Evolutionary conservation across 2,888 invertebrate species (phyloP), one percentile per base, ranked within the genome.

Genomic region (Parasteatoda lunata): DNA sequence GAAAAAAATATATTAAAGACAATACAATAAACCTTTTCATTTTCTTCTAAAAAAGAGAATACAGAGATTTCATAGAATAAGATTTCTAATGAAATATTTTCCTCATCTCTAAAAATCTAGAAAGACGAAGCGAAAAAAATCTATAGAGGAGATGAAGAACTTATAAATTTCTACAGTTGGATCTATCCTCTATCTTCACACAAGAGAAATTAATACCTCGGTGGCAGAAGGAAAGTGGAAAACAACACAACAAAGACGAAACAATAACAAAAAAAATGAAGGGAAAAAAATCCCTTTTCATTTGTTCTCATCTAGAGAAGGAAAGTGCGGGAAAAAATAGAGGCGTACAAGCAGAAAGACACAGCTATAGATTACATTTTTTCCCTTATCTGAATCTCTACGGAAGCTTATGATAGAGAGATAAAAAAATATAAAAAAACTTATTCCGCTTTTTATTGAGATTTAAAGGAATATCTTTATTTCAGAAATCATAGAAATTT

Each of bases 171-270:
- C 70, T 70, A 47, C 45, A 45, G 70, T n/a, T 48, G 47, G 48
- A 70, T 70, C n/a, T 45, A 45, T 70, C 70, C 48, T 48, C 47
- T 7, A 45, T 9, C 66, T 66, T 8, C 66, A 64, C 48, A 66
- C 8, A 45, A 77, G 15, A 66, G 77, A 77, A 72, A 77, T 77
- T 77, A 77, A 77, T 77, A 77, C 77, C 66, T 68, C 77, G n/a
- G 70, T 48, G 47, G 48, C 68, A 15, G n/a, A 45, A 51, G 48
- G 48, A 70, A 48, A 70, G 48, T 8, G 70, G 47, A 54, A 54
- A 54, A 54, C 54, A 54, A 54, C 13, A 54, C 5, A 54, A 54
- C 54, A 72, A 52, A 8, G 15, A 13, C n/a, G 9, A 49, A 69
- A 69, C 11, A 69, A 69, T n/a, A n/a, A n/a, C n/a, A 69, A 69